These are phyloP conservation scores for Bruchidius siliquastri DNA, from an alignment of 2,888 invertebrate species.

Conservation along the genomic window DNA sequence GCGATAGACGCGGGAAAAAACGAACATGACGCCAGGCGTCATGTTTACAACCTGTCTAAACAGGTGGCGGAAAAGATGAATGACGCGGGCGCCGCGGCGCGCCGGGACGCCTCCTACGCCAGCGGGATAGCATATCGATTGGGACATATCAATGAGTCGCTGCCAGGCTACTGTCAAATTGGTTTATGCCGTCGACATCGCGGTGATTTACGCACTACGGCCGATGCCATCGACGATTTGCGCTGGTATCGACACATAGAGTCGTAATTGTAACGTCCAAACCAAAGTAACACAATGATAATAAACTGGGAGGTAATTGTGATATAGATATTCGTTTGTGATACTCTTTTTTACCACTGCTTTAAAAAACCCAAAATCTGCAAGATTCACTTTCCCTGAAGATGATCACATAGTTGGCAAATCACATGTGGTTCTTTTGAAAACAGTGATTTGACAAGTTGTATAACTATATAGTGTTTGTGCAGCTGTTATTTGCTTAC, in stretches of 20 bases:
- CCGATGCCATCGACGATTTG: background rate
- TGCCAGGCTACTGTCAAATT: conserved; percentile 15
- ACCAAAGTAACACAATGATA: no score
- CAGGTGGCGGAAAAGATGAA: conserved; percentile 39
- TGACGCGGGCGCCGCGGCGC: conserved; percentile 26
- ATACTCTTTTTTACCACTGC: no score
- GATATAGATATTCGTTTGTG: no score
- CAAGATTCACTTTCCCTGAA: no score
- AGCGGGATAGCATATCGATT: conserved; percentile 24
- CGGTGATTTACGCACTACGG: conserved; percentile 20
- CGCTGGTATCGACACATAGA: background rate
- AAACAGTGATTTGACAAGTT: no score
- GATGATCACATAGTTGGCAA: no score
- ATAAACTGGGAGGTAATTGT: no score
- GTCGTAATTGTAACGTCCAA: no score
- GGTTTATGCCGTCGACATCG: conserved; percentile 9
- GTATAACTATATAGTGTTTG: no score
- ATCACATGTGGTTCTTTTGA: no score
- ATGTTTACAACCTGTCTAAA: conserved; percentile 34
- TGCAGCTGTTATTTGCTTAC: no score
- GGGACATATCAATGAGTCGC: conserved; percentile 30
- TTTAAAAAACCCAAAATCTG: no score
- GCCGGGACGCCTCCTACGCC: background rate
- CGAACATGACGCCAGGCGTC: conserved; percentile 25
- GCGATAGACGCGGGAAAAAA: conserved; percentile 24